Evolutionary conservation across 2,797 vertebrate genomes (phyloP), one percentile per base, ranked within the genome.

Genomic region (Sparus aurata): DNA sequence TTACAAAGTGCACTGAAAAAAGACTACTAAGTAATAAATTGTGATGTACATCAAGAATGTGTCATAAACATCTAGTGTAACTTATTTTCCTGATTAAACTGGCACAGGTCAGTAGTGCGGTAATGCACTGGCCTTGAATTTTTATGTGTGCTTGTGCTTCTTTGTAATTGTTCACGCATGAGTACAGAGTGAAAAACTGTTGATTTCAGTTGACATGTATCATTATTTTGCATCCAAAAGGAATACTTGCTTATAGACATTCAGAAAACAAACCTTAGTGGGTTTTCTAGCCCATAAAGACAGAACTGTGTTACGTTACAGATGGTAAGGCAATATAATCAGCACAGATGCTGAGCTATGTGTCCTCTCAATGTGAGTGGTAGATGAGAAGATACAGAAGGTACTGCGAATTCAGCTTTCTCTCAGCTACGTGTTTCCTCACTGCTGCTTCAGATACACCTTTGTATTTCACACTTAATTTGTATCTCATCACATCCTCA

Each of bases 391-490:
- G 20, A 53, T 27, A 6, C 53, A 61, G 15, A 16, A 15, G 10
- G 23, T 16, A 2, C 17, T 30, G 15, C 23, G 2, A 25, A 62
- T 72, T 52, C 17, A 52, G 25, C 20, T 58, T n/a, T 23, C 27
- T 61, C 20, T 46, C 53, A 11, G n/a, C 45, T 23, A 55, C 17
- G 12, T 30, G n/a, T 61, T 55, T 63, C 20, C 50, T 64, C 54
- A 34, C 34, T 38, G 38, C 58, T 73, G 68, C 82, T 69, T 10
- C 55, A 25, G 47, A 75, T 54, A 67, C 52, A 68, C 45, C 50
- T 69, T 59, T 55, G 7, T 57, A 55, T 70, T 79, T 73, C 65
- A 77, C 63, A 55, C 50, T 16, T 49, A 61, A 34, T 67, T 49
- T 60, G n/a, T 5, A 23, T 71, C 1, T 60, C 45, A 68, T 75